phyloP scores from a whole-genome alignment of 1,140 invertebrate species.

The Laupala kohalensis region DNA sequence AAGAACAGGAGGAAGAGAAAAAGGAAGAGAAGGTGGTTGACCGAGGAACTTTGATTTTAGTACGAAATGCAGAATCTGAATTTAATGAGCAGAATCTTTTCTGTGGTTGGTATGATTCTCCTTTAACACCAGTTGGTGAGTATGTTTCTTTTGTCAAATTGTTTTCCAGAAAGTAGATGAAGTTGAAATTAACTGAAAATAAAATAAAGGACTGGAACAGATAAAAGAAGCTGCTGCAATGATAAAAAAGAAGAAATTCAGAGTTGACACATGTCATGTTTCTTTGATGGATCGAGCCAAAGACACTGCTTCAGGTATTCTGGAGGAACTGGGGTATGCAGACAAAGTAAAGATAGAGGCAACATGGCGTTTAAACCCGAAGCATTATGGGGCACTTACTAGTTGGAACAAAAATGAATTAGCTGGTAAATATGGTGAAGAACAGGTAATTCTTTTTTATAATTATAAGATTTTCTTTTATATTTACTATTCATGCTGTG shows the following conservation, averaged over 20 bases:
- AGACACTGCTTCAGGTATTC: conserved; percentile 44
- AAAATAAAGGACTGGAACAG: conserved; percentile 30
- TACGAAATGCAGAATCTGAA: conserved; percentile 43
- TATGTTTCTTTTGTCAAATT: neutral
- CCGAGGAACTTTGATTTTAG: conserved; percentile 29
- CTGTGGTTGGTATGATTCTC: conserved; percentile 38
- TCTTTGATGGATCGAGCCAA: conserved; percentile 50
- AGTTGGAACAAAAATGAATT: conserved; percentile 57
- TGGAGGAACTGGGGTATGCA: conserved; percentile 41
- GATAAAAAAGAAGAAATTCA: conserved; percentile 35
- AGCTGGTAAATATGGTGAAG: conserved; percentile 52
- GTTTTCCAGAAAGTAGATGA: neutral
- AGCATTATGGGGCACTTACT: conserved; percentile 59
- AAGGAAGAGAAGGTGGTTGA: neutral
- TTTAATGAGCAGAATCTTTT: conserved; percentile 43
- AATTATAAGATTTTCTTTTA: too few relatives aligned
- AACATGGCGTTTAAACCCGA: conserved; percentile 57
- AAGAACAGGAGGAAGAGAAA: too few relatives aligned
- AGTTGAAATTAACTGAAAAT: neutral
- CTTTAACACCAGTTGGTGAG: conserved; percentile 28
- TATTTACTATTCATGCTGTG: too few relatives aligned
- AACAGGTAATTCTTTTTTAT: too few relatives aligned
- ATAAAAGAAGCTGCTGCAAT: conserved; percentile 34
- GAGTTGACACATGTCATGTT: conserved; percentile 50
- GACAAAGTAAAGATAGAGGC: conserved; percentile 38